Evolutionary conservation across 2,113 vertebrate species (phyloP), one percentile per base, ranked within the genome.

Genomic region (Trichomycterus rosablanca): DNA sequence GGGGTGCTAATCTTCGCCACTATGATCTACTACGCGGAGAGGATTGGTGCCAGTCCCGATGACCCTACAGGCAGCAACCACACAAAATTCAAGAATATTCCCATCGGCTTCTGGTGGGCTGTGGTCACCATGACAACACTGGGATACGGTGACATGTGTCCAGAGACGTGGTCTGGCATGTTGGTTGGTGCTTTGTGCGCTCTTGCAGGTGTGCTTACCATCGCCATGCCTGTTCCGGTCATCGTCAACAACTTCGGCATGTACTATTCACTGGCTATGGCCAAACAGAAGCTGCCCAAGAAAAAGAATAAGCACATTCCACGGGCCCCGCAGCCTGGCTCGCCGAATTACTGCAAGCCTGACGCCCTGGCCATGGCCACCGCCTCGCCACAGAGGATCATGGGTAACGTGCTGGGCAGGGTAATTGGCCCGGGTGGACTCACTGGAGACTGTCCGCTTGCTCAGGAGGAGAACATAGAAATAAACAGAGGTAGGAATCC

Each of bases 231-330:
- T 0, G 95, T 98, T 35, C 94, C 95, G 7, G 95, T 98, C 75
- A 98, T 97, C 39, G 94, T 97, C 72, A 97, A 97, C 81, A 98
- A 98, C 67, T 97, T 98, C 16, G 93, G 95, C 79, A 97, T 97
- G 95, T 95, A 97, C 78, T 97, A 97, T 66, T 95, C 93, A 0
- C 67, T 97, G 80, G 94, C 95, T 67, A 97, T 97, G 95, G 95
- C 95, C 74, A 97, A 97, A 59, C 95, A 97, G 83, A 97, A 97
- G 85, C 70, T 97, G 63, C 94, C 94, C 74, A 97, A 97, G 79
- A 97, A 97, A 82, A 97, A 96, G 82, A 95, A 94, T 67, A 97
- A 95, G 56, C 94, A 97, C 39, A 96, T 95, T 35, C 94, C 94
- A 0, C 72, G 94, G 19, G 89, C 94, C 0, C 93, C 93, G 0